Evolutionary conservation across 2,113 vertebrate genomes (phyloP), one percentile per base, ranked within the genome.

Genomic region (Otus sunia): DNA sequence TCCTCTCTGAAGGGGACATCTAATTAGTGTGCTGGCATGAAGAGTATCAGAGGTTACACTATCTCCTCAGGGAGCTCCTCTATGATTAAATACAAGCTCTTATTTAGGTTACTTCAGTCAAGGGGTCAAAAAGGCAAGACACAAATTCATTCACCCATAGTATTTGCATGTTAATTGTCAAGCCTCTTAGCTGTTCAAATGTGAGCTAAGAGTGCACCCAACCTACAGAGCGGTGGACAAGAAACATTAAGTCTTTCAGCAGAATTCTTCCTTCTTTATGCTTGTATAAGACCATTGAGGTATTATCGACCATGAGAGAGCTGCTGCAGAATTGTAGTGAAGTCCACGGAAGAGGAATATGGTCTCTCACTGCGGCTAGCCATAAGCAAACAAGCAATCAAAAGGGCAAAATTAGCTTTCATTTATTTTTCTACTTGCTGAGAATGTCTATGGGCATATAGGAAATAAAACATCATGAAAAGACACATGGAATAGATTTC

Each of bases 41-140:
- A 71, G 56, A 89, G 39, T 69, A 77, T 82, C 84, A 77, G 84
- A 94, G 79, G 85, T 94, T 93, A 74, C 63, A 32, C 43, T 58
- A 5, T 69, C 50, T 96, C 88, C 90, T 88, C 58, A 52, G 92
- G 77, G 87, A 88, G 58, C 55, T 80, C 71, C 53, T 86, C 86
- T 82, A 4, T 93, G 94, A 93, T 96, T 94, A 90, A 90, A 91
- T 81, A 92, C 79, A 88, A 73, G 45, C 64, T 90, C 62, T 81
- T 47, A 59, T 64, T 97, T 93, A 88, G 29, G 81, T 91, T 94
- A 68, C 53, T 91, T 58, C 87, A 84, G 66, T 79, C 90, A 90
- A 92, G 36, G 25, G 92, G 92, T 95, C 85, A 91, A 68, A 66
- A 94, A 82, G 79, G 76, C 66, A 94, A 94, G 71, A 55, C n/a